Base-by-base conservation (phyloP, 2,113 vertebrate species). In the Lipophrys pholis region DNA sequence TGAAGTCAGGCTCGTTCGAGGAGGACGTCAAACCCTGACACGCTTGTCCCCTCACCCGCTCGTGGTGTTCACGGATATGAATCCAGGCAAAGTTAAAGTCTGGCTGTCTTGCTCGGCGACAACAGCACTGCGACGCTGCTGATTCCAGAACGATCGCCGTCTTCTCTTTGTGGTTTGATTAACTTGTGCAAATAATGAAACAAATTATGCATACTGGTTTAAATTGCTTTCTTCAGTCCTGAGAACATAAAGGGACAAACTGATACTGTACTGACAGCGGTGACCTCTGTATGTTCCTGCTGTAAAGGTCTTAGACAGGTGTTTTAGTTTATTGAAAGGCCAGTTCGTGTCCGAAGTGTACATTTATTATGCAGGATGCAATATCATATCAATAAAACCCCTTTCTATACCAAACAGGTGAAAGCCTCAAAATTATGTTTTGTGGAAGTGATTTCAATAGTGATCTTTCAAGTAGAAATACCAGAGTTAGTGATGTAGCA, bases 1-100 rank as follows among this genome's bases (percentile, higher is more conserved):
- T 69, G 16, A 61, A 77, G 76, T 84, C 84, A 80, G 39, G 75
- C 56, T 69, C 21, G 38, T 69, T 81, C 42, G 73, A 82, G 71
- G 84, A 82, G 82, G 51, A 30, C 54, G 51, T 77, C 73, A 40
- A 57, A 58, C 61, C 52, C 68, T 6, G 17, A 60, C 50, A 69
- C 52, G 68, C 61, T 53, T 79, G 76, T 82, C 73, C 49, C 14
- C 54, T 62, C 0, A 16, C 12, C 53, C 78, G 38, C 46, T 66
- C 8, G 56, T 73, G 71, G 74, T 77, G 50, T 76, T 76, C 71
- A 69, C 21, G 62, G 82, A 73, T 45, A 73, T 48, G 38, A 42
- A 73, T 57, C 65, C 8, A 58, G 60, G 63, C 50, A 17, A 73
- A 63, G 41, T 43, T 59, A 55, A 73, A 43, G 67, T 66, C 61